Evolutionary conservation across 2,797 vertebrate genomes (phyloP), one percentile per base, ranked within the genome.

Genomic region (Catostomus latipinnis): DNA sequence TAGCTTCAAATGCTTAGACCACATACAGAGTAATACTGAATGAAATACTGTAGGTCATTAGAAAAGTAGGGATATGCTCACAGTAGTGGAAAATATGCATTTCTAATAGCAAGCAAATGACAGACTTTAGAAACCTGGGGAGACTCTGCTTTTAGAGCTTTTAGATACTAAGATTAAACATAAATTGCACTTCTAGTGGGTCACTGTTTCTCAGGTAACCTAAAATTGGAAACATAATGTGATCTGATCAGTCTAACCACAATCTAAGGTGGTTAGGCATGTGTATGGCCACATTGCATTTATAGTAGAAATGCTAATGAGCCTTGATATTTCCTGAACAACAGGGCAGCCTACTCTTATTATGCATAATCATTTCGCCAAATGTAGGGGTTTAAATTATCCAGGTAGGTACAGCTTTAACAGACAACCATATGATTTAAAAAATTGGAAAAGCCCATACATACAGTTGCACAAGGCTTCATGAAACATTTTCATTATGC

Each of bases 21-120:
- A 46, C 72, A 66, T 60, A 43, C 54, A 57, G 74, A 69, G 75
- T n/a, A 14, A 77, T n/a, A 50, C 8, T 69, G 56, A 77, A 69
- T 34, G 8, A 54, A 61, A 16, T 58, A 22, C 22, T 22, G 22
- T 22, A 6, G 14, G 71, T 57, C 7, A 8, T 73, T 57, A 66
- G 16, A n/a, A 76, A 57, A 76, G 54, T 12, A 54, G 18, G 8
- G 43, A 66, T 6, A 6, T 65, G 61, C 34, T 65, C 8, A 63
- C 48, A 43, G 48, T 12, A 50, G 48, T 62, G 5, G 6, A 61
- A 74, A 74, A 34, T 6, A n/a, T 62, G 58, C 57, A 14, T 74
- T 53, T 74, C 48, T 53, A 43, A 11, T 13, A 74, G 14, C 11
- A 74, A 74, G 9, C 22, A 62, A 52, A n/a, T 18, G 14, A 62